Conservation (phyloP, 2,888 invertebrate genomes). For the Plebejus melissa region DNA sequence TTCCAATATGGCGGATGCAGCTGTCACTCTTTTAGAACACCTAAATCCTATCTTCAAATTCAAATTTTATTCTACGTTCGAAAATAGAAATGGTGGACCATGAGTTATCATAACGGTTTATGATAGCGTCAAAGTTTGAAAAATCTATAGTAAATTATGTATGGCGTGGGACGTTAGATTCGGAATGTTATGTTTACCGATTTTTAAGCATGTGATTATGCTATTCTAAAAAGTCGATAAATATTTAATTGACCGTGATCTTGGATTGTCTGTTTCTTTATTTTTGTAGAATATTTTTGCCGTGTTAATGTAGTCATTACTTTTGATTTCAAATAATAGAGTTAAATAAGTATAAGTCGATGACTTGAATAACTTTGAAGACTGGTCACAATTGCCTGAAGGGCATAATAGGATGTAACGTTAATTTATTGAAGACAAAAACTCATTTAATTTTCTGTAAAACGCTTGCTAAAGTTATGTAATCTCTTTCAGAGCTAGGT, state of each 20-base stretch:
- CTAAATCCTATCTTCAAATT: slow-evolving; percentile 18
- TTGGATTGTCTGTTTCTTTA: not conserved
- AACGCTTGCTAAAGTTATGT: too few relatives aligned
- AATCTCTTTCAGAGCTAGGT: too few relatives aligned
- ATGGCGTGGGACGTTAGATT: slow-evolving; percentile 14
- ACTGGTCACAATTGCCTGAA: too few relatives aligned
- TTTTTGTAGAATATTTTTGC: not conserved
- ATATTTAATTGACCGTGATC: not conserved
- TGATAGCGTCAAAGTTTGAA: not conserved
- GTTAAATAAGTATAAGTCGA: too few relatives aligned
- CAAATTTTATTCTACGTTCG: slow-evolving; percentile 8
- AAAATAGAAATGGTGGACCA: not conserved
- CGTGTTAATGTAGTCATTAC: too few relatives aligned
- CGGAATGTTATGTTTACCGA: not conserved
- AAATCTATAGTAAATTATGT: slow-evolving; percentile 1
- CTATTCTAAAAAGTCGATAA: not conserved
- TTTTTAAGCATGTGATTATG: slow-evolving; percentile 1
- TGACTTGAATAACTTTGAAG: too few relatives aligned
- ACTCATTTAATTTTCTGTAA: too few relatives aligned
- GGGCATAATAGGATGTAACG: too few relatives aligned
- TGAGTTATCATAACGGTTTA: slow-evolving; percentile 8
- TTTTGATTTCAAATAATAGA: too few relatives aligned
- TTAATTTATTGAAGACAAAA: too few relatives aligned
- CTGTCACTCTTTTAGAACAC: slow-evolving; percentile 5
- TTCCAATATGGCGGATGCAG: slow-evolving; percentile 5